A percentile compares a stretch with the other conserved stretches of the same genome.
Evolutionary conservation across 2,797 vertebrate species (phyloP).

Genomic region (Podarcis siculus): DNA sequence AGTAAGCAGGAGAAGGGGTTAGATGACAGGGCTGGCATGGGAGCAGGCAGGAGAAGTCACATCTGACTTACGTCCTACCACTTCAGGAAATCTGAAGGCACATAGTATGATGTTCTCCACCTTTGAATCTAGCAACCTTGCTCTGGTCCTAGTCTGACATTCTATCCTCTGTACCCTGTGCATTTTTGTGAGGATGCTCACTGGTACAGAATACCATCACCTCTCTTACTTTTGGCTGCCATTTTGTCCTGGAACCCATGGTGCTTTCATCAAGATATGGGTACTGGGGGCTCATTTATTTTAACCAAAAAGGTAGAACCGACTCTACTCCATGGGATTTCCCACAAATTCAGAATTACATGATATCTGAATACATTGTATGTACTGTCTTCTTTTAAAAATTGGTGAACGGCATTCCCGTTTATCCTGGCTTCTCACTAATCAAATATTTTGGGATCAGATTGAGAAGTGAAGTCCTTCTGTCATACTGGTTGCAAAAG

Average conservation of each 20-base stretch:
- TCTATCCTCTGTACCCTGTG: neutral
- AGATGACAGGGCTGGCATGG: neutral
- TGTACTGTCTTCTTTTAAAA: neutral
- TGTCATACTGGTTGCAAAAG: neutral
- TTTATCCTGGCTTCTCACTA: neutral
- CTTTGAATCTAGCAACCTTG: neutral
- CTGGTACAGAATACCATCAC: too few species aligned
- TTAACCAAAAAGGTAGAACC: neutral
- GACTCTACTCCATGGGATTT: neutral
- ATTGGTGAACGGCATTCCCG: neutral
- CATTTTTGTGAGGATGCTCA: too few species aligned
- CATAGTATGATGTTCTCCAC: neutral
- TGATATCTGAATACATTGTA: neutral
- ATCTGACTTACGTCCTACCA: neutral
- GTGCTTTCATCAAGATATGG: too few species aligned
- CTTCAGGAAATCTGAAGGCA: neutral
- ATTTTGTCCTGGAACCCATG: too few species aligned
- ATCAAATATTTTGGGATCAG: neutral
- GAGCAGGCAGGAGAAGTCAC: neutral
- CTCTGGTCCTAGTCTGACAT: neutral
- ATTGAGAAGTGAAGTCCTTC: neutral
- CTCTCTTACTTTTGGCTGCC: too few species aligned
- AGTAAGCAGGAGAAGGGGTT: neutral
- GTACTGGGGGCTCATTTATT: too few species aligned
- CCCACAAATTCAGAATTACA: neutral